Evolutionary conservation across 2,113 vertebrate species (phyloP), one percentile per base, ranked within the genome.

Genomic region (Tachysurus fulvidraco): DNA sequence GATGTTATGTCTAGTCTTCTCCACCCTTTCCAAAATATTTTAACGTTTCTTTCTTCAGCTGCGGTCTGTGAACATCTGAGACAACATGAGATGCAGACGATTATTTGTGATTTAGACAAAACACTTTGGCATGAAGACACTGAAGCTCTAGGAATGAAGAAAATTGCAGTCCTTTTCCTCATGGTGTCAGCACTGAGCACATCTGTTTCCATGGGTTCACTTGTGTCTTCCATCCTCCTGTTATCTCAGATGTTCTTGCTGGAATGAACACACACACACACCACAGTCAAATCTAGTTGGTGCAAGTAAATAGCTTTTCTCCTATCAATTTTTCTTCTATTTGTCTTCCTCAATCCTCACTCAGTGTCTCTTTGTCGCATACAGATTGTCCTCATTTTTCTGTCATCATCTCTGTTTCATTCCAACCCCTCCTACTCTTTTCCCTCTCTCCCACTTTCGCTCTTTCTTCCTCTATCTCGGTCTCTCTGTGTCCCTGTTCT

Each of bases 321-420:
- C 21, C 13, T 64, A 65, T 55, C 60, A 84, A 81, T 84, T 9
- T 83, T 60, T 16, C n/a, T 36, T 69, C 28, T 77, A 28, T 82
- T 69, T 59, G 52, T 82, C 50, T 74, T 50, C 46, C 41, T 46
- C 69, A 36, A 44, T 23, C 57, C n/a, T 84, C 74, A 83, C 57
- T 64, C n/a, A 46, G 19, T 85, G 54, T 52, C 5, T 83, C 71
- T 59, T 59, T 71, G 50, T 14, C n/a, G 12, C n/a, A 55, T 52
- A 74, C 54, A 57, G 78, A 80, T 46, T 54, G 16, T 85, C 79
- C 85, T 83, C 81, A 87, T 80, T 81, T 50, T 67, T 54, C 77
- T 84, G 28, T 30, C 4, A 14, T 44, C 50, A 82, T 41, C 23
- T 65, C 69, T 59, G 23, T 67, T 41, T 62, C 50, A 36, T 88